Evolutionary conservation across 2,113 vertebrate genomes (phyloP).

Genomic region (Proteles cristata): DNA sequence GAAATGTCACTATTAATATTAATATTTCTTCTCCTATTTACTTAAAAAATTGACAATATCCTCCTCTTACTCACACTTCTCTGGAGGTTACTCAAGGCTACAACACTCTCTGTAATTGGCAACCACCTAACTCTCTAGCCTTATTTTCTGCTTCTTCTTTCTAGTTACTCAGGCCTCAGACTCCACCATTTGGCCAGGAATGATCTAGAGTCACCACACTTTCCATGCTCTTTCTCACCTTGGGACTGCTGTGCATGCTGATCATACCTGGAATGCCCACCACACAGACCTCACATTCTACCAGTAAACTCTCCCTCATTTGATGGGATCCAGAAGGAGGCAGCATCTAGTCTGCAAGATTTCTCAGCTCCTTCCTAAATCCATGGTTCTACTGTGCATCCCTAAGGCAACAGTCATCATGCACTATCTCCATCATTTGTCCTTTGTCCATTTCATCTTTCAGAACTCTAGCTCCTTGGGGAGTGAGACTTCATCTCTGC

Average conservation of each 20-base stretch:
- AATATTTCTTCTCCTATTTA: background rate
- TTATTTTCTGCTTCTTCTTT: background rate
- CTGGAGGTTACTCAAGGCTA: background rate
- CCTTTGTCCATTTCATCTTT: background rate
- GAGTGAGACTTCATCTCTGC: background rate
- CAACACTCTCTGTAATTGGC: background rate
- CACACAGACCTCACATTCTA: background rate
- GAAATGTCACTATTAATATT: conserved; percentile 2
- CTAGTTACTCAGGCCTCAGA: background rate
- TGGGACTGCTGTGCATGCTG: background rate
- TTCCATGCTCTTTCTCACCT: background rate
- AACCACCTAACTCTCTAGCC: background rate
- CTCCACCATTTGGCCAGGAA: no score
- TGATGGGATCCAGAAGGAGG: background rate
- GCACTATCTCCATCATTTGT: background rate
- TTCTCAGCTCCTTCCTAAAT: background rate
- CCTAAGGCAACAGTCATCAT: background rate
- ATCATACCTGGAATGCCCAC: background rate
- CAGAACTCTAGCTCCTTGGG: background rate
- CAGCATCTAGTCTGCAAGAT: background rate
- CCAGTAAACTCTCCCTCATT: background rate
- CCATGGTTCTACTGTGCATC: fast-evolving
- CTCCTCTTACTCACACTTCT: background rate
- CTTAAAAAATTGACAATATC: background rate
- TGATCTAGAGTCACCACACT: background rate